Percentiles rank a stretch among this genome's conserved stretches.
These are phyloP conservation scores for Drosophila seguyi DNA, from an alignment of 1,140 invertebrate genomes.

Conservation along the genomic window DNA sequence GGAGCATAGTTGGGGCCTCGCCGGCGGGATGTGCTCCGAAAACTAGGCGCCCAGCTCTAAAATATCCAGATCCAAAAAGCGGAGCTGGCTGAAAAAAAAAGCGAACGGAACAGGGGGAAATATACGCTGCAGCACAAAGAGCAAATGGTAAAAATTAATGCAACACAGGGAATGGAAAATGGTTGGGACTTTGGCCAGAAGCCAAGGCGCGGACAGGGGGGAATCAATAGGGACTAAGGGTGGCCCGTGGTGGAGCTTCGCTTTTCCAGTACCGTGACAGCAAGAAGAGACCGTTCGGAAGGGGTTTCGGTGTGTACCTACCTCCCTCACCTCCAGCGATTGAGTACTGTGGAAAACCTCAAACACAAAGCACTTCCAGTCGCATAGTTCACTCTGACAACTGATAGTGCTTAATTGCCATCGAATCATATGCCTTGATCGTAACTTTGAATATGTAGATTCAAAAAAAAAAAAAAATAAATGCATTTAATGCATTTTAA, in stretches of 20 bases:
- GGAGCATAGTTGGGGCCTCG: background rate
- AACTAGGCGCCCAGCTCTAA: constrained; percentile 34
- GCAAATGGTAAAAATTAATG: constrained; percentile 68
- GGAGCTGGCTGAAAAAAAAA: constrained; percentile 16
- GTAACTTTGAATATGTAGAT: background rate
- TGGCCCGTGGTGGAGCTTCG: constrained; percentile 11
- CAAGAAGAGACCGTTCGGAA: constrained; percentile 10
- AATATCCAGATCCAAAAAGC: constrained; percentile 38
- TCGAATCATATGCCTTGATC: background rate
- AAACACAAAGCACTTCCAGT: background rate
- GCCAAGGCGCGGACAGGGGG: constrained; percentile 41
- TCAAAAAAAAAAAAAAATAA: background rate
- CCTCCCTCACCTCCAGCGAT: background rate
- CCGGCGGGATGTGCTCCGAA: constrained; percentile 13
- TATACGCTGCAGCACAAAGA: constrained; percentile 55
- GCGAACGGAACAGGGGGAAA: constrained; percentile 28
- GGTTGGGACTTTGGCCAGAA: constrained; percentile 46
- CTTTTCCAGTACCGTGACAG: constrained; percentile 26
- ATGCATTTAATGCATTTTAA: background rate
- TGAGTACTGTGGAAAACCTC: background rate
- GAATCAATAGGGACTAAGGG: constrained; percentile 28
- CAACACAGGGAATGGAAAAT: constrained; percentile 37
- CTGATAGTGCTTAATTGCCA: background rate
- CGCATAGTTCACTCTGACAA: background rate
- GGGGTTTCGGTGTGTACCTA: no score